These are phyloP conservation scores for Recurvirostra avosetta DNA, from an alignment of 2,113 vertebrate genomes.

Conservation along the genomic window DNA sequence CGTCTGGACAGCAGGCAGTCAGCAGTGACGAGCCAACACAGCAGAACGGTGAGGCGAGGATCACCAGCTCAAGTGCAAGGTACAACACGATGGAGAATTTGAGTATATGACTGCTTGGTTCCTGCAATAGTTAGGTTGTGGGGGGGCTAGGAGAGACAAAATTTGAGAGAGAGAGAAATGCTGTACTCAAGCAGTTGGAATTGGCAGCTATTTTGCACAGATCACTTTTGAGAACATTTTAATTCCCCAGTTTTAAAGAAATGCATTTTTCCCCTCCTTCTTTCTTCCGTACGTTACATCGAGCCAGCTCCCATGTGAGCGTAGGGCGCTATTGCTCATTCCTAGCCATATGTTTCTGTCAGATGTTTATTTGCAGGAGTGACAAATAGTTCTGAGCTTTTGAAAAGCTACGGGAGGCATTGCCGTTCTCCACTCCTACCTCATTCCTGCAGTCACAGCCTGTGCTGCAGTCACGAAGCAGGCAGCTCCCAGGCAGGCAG, in stretches of 20 bases:
- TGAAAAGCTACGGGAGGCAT: background rate
- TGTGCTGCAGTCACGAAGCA: background rate
- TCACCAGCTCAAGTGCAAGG: background rate
- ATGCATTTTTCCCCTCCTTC: background rate
- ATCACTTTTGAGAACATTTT: background rate
- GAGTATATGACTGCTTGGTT: background rate
- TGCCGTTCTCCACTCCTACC: background rate
- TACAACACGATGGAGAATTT: background rate
- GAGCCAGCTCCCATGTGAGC: background rate
- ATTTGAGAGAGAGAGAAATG: background rate
- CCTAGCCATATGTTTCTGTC: constrained; percentile 27
- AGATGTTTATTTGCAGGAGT: background rate
- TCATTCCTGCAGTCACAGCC: background rate
- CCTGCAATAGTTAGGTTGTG: background rate
- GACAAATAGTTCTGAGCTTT: background rate
- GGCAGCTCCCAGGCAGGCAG: background rate
- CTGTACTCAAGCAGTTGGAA: background rate
- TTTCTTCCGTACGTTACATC: background rate
- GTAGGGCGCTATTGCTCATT: constrained; percentile 13
- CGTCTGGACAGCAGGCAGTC: background rate
- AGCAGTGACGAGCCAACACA: background rate
- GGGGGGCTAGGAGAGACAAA: background rate
- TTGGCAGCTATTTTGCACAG: background rate
- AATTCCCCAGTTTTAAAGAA: background rate
- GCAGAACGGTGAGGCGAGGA: background rate